Evolutionary conservation across 2,888 invertebrate genomes (phyloP), one percentile per base, ranked within the genome.

Genomic region (Diadegma fenestrale): DNA sequence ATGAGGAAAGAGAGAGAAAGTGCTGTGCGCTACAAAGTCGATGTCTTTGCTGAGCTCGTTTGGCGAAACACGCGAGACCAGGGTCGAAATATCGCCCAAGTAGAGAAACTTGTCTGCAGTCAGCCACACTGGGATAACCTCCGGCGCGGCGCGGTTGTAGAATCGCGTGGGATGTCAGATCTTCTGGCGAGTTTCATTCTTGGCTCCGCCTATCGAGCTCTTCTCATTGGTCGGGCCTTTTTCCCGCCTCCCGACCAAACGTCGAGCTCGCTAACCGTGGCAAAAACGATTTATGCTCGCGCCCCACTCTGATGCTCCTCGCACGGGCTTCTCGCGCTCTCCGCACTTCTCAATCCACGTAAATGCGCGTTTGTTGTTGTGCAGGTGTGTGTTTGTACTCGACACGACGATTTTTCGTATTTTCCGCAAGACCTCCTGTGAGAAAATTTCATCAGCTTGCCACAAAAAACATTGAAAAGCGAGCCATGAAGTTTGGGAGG

Each of bases 221-320:
- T 61, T 85, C 43, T 51, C 79, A 91, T 91, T 91, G 91, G 91
- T 61, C 84, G 76, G 61, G 71, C 80, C 69, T n/a, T 76, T 78
- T 80, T 82, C 86, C 76, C 88, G 88, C 86, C 88, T 84, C 77
- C 86, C 81, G 73, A 76, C 86, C 87, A 80, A 82, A 71, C 82
- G 83, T 64, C 78, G 84, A 86, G 80, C 86, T 81, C 72, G 58
- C 85, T 75, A 84, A 80, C 89, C 88, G 84, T 82, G 83, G 84
- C 87, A 88, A 80, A 86, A 72, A 86, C 89, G 87, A 91, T 90
- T 91, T 91, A 90, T 90, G 90, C 88, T 88, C 87, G 87, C 87
- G 89, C 88, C 88, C 89, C 86, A 86, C 90, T n/a, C n/a, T n/a
- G n/a, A n/a, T n/a, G n/a, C n/a, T n/a, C n/a, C n/a, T n/a, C n/a